Evolutionary conservation across 2,797 vertebrate genomes (phyloP), one percentile per base, ranked within the genome.

Genomic region (Helicolenus hilgendorfi): DNA sequence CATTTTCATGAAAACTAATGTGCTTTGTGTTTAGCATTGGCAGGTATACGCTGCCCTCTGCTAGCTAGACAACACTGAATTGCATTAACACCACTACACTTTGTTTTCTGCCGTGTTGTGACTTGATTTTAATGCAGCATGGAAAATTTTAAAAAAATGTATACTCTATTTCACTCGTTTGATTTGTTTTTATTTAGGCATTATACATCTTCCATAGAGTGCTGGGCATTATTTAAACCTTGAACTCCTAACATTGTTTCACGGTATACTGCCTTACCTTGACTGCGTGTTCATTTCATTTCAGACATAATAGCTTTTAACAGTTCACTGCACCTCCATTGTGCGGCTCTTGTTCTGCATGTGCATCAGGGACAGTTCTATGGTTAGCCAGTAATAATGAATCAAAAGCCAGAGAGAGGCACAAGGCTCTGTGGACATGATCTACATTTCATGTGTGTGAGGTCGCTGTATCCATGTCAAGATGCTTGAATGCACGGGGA

Each of bases 241-340:
- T 79, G 29, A 88, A 72, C 86, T 78, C 79, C 63, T 35, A 13
- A 7, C 77, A 86, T 79, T 77, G 74, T 91, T 91, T 81, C 78
- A 80, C 62, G 45, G 64, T 71, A 76, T 27, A 75, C 27, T 62
- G 41, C 71, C 49, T 77, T 75, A 89, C 83, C 85, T 89, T 74
- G 69, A 70, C 90, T 92, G 55, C 9, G 45, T 91, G 83, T 84
- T 93, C 83, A 92, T 79, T 94, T 94, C 83, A 86, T 94, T 95
- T 90, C 89, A 84, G 85, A 92, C 89, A 95, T 94, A 94, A 97
- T 89, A 91, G 92, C 89, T 91, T 95, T 89, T 86, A 90, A 92
- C 84, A 90, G 91, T 94, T 92, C 85, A 83, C 74, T 96, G 93
- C 91, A 63, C 89, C 77, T 91, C 83, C 83, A 88, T 93, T 95